phyloP scores from a whole-genome alignment of 2,113 vertebrate species.

The Ondatra zibethicus region DNA sequence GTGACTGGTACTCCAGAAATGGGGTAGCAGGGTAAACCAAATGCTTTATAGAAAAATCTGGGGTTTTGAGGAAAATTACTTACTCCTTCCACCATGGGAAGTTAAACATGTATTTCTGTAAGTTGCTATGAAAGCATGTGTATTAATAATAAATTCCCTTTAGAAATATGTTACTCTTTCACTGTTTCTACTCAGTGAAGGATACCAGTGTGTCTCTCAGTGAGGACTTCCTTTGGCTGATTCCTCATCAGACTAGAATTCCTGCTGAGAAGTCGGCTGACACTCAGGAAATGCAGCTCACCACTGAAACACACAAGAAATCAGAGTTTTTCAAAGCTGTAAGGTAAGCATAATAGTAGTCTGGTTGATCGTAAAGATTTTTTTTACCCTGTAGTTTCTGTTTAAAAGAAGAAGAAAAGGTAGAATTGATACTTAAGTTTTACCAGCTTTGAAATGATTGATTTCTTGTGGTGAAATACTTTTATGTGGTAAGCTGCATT shows the following conservation, averaged over 20 bases:
- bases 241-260: conserved; percentile 75
- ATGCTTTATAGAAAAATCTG: not conserved
- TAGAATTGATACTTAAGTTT: conserved; percentile 2
- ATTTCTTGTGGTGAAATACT: conserved; percentile 71
- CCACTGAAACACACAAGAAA: conserved; percentile 78
- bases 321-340: conserved; percentile 79
- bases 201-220: conserved; percentile 68
- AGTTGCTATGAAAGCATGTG: not conserved
- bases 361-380: conserved; percentile 41
- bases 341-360: conserved; percentile 69
- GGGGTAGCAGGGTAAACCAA: not conserved
- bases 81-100: not conserved
- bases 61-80: not conserved
- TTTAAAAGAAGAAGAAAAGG: not conserved
- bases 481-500: conserved; percentile 75
- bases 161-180: conserved; percentile 71
- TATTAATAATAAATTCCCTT: conserved; percentile 24
- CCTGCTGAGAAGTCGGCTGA: conserved; percentile 68
- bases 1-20: not conserved
- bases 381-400: not conserved
- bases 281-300: conserved; percentile 77
- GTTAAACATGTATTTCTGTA: not conserved
- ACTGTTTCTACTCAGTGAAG: conserved; percentile 68
- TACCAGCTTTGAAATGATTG: conserved; percentile 76
- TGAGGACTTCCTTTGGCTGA: conserved; percentile 77